Evolutionary conservation across 2,888 invertebrate genomes (phyloP), one percentile per base, ranked within the genome.

Genomic region (Drosophila maculinotata): DNA sequence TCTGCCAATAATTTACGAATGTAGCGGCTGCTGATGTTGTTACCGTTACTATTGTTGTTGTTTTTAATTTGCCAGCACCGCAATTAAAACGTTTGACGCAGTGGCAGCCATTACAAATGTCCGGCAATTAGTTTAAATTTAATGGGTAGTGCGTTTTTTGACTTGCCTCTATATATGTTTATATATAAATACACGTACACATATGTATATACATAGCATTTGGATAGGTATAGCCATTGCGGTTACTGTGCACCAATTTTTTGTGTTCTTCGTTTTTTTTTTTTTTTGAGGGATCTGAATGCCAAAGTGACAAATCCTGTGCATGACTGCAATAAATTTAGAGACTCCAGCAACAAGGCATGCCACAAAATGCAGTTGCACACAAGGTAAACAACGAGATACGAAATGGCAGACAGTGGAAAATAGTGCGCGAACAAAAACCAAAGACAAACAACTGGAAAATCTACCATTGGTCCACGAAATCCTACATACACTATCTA

Each of bases 111-210:
- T 87, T 88, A 82, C 81, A 83, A 83, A 83, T 83, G 83, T 67
- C 63, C 53, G 45, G 65, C 88, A 88, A 83, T 83, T 83, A 88
- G 83, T 83, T 88, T 59, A 79, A 88, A 86, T 88, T 79, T 79
- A 76, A 83, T 76, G 69, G 53, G 56, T 62, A 59, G 53, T 42
- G 58, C 63, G 54, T 69, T 75, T 62, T 52, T 71, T 53, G 15
- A 49, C 15, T 26, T 14, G 25, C 45, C 5, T 10, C 10, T 39
- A 7, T 33, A 7, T 8, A 25, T 12, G 28, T 28, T 10, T 23
- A 10, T 14, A 41, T 36, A 9, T 9, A 8, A 3, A n/a, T 3
- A 49, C 4, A 3, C 5, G 14, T 3, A 49, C 4, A 3, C 2
- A 3, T 17, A 10, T 30, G 3, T 20, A 17, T 6, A 12, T 35